Base-by-base conservation (phyloP, 2,888 invertebrate species). In the Coleophora flavipennella region DNA sequence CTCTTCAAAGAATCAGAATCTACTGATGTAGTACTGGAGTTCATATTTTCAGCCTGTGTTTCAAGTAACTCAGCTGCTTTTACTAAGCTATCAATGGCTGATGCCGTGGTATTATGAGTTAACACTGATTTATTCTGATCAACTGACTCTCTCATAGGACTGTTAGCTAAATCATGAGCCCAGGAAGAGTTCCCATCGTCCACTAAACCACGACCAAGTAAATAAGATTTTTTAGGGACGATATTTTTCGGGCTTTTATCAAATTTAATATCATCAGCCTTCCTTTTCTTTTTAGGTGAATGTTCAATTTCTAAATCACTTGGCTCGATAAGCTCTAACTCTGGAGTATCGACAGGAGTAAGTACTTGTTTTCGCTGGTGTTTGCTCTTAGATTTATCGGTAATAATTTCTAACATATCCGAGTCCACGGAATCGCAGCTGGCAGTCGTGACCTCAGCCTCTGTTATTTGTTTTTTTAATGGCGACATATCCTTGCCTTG, bases 341-440 rank as follows among this genome's bases (percentile, higher is more conserved):
- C 85, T 3, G 84, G 77, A 31, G 66, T 63, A 31, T 79, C 78
- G 2, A 85, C 84, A 1, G 85, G 81, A 25, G 78, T 84, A 14
- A 85, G 55, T 25, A 85, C 81, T 57, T 85, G 85, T 59, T 85
- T 85, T 48, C 85, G 67, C 49, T 79, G 84, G 61, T 85, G 85
- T 57, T 78, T 83, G 20, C 59, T 67, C 57, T 84, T 83, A 29
- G 43, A 50, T 61, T 69, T 80, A 11, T 72, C 77, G 29, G 67
- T 67, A 9, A 54, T 50, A 8, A 59, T 39, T 35, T 79, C 75
- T 31, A 68, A 39, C 7, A 61, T 46, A 20, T 79, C 75, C 0
- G 75, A 73, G 50, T 76, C 77, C 26, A 70, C 38, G n/a, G 75
- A 71, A 44, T 79, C 73, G 27, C 60, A 62, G 8, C 63, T 62